phyloP scores from a whole-genome alignment of 2,113 vertebrate species.

The Ptychochromis oligacanthus region DNA sequence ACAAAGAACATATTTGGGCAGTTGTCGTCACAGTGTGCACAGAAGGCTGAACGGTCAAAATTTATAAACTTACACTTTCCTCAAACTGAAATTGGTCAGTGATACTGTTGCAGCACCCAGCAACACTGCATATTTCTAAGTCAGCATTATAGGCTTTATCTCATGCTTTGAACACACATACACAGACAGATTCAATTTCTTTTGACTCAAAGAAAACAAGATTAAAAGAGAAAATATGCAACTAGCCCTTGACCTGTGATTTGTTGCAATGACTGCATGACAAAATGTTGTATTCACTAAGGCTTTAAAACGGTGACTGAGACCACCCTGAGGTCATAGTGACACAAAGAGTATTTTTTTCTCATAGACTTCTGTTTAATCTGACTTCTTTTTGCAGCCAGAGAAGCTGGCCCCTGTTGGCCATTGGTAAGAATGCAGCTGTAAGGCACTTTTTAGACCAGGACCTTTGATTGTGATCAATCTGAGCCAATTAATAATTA shows the following conservation, averaged over 20 bases:
- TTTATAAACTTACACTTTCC: neutral
- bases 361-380: no score
- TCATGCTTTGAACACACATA: neutral
- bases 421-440: no score
- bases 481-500: no score
- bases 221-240: neutral
- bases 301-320: no score
- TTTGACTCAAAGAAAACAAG: neutral
- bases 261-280: neutral
- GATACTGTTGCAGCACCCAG: fast-evolving
- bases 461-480: no score
- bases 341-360: no score
- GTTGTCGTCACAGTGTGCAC: neutral
- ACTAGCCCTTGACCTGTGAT: fast-evolving
- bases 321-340: no score
- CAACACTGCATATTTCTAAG: neutral
- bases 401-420: no score
- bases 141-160: neutral
- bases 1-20: neutral
- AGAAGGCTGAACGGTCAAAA: neutral
- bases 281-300: no score
- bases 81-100: neutral
- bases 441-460: no score
- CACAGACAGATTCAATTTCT: neutral
- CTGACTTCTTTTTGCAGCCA: no score